phyloP scores from a whole-genome alignment of 1,140 invertebrate genomes.

The Aphelenchoides avenae region DNA sequence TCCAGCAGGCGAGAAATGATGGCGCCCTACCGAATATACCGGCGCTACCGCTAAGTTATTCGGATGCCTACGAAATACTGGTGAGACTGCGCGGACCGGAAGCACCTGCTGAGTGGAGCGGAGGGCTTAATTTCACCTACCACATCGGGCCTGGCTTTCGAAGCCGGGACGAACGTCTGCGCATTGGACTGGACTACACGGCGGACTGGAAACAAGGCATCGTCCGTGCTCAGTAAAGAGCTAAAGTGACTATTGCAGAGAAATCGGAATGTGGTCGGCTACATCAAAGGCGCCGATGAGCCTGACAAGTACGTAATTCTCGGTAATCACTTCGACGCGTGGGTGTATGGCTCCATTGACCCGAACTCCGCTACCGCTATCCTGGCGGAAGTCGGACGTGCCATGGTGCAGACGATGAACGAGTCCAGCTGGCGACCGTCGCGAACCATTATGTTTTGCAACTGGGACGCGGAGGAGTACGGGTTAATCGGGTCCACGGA shows the following conservation, averaged over 20 bases:
- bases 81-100: slow-evolving; percentile 35
- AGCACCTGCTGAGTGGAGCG: slow-evolving; percentile 47
- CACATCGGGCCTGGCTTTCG: slow-evolving; percentile 39
- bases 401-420: slow-evolving; percentile 59
- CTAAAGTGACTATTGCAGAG: slow-evolving; percentile 35
- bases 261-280: slow-evolving; percentile 56
- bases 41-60: slow-evolving; percentile 53
- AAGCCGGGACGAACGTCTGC: slow-evolving; percentile 7
- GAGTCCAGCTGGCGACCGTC: slow-evolving; percentile 61
- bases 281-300: slow-evolving; percentile 50
- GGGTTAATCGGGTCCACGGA: slow-evolving; percentile 58
- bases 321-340: slow-evolving; percentile 67
- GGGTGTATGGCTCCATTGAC: slow-evolving; percentile 61
- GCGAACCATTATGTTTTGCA: slow-evolving; percentile 63
- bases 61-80: slow-evolving; percentile 51
- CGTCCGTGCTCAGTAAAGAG: background rate
- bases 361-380: slow-evolving; percentile 62
- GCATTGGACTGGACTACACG: slow-evolving; percentile 45
- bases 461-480: slow-evolving; percentile 65
- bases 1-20: slow-evolving; percentile 28
- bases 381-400: slow-evolving; percentile 63
- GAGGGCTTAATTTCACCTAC: slow-evolving; percentile 59
- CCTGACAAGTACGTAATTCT: slow-evolving; percentile 65
- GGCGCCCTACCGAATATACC: slow-evolving; percentile 48
- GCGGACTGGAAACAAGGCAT: slow-evolving; percentile 36